Evolutionary conservation across 1,140 invertebrate genomes (phyloP).

Genomic region (Rhagoletis zephyria): DNA sequence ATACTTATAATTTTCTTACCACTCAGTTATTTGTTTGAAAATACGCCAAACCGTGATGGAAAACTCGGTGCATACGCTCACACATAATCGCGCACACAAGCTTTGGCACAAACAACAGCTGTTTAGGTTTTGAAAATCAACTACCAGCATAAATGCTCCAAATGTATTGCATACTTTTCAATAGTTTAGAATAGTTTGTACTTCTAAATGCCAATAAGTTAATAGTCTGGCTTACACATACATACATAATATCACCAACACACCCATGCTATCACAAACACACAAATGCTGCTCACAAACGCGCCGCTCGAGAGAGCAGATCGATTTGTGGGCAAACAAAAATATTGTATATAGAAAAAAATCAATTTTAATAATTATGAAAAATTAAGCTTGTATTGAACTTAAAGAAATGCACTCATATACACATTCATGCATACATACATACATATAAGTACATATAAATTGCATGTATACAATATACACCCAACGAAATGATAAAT

Average conservation of each 20-base stretch:
- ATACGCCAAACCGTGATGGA: no score
- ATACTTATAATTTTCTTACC: not conserved
- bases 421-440: conserved; percentile 27
- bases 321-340: not conserved
- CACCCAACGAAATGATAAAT: conserved; percentile 61
- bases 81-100: no score
- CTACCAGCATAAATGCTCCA: not conserved
- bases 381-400: conserved; percentile 51
- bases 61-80: no score
- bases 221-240: not conserved
- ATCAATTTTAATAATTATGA: not conserved
- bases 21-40: no score
- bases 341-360: not conserved
- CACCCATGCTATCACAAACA: not conserved
- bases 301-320: no score
- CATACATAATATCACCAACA: not conserved
- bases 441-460: not conserved
- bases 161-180: not conserved
- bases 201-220: no score
- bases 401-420: conserved; percentile 14
- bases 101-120: no score
- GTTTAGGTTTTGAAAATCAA: no score
- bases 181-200: no score
- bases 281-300: not conserved
- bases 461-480: conserved; percentile 55